phyloP scores from a whole-genome alignment of 2,888 invertebrate species.

The Chymomyza procnemis region DNA sequence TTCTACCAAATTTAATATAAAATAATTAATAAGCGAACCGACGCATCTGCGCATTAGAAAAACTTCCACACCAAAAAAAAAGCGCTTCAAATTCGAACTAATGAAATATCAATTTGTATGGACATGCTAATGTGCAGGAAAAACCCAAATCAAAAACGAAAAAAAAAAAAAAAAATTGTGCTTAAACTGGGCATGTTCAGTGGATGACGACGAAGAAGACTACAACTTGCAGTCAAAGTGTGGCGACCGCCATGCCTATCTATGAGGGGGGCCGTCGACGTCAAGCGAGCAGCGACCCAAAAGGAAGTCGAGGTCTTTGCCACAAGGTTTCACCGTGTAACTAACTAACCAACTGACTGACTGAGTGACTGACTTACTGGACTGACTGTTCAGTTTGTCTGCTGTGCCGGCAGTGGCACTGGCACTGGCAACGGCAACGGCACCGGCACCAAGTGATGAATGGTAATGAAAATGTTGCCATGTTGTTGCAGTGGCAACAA shows the following conservation, averaged over 20 bases:
- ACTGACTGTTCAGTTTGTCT: not conserved
- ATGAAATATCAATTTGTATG: conserved; percentile 31
- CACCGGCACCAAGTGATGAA: conserved; percentile 67
- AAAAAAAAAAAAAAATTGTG: not conserved
- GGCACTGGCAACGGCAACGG: conserved; percentile 47
- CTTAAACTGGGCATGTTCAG: not conserved
- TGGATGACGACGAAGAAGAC: conserved; percentile 11
- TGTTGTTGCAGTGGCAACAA: conserved; percentile 30
- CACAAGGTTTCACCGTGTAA: conserved; percentile 53
- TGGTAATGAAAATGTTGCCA: conserved; percentile 73
- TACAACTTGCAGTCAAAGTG: conserved; percentile 20
- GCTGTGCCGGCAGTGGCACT: not conserved
- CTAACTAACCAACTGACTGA: not conserved
- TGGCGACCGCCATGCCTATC: conserved; percentile 12
- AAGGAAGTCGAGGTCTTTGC: conserved; percentile 71
- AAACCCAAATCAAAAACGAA: conserved; percentile 3
- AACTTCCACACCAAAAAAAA: not conserved
- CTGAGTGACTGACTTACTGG: not conserved
- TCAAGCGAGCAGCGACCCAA: conserved; percentile 53
- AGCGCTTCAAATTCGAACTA: conserved; percentile 25
- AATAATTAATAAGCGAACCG: conserved; percentile 39
- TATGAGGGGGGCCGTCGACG: conserved; percentile 36
- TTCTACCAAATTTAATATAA: not conserved
- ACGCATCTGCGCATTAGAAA: conserved; percentile 30
- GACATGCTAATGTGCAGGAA: conserved; percentile 36